These are phyloP conservation scores for Drosophila nikananu DNA, from an alignment of 1,140 invertebrate genomes.

Conservation along the genomic window DNA sequence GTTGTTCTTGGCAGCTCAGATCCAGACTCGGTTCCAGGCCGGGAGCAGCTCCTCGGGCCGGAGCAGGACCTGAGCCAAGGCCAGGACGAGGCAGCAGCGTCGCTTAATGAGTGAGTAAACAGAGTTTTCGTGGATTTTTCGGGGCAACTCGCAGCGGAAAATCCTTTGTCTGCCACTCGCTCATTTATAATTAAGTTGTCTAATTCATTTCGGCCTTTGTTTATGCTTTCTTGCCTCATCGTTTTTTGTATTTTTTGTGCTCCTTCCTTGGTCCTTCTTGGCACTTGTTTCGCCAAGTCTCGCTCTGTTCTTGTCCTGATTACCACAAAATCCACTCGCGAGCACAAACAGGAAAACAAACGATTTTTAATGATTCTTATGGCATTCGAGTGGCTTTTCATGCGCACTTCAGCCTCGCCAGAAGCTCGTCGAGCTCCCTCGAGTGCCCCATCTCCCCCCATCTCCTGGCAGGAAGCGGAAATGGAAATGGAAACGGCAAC, in stretches of 20 bases:
- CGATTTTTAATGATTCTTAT: constrained; percentile 83
- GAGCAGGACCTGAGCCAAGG: not conserved
- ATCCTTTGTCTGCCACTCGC: constrained; percentile 73
- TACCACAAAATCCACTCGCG: constrained; percentile 77
- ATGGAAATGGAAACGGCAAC: constrained; percentile 74
- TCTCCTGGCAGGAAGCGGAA: constrained; percentile 56
- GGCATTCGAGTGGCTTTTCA: constrained; percentile 79
- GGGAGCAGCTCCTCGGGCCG: not conserved
- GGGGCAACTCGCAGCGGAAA: constrained; percentile 57
- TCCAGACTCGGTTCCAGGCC: not conserved
- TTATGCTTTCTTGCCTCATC: constrained; percentile 48
- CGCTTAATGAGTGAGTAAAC: constrained; percentile 79
- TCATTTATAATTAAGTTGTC: constrained; percentile 85
- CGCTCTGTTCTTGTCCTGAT: constrained; percentile 67
- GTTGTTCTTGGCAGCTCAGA: constrained; percentile 64
- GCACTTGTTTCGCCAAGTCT: constrained; percentile 48
- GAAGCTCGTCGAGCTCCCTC: constrained; percentile 18
- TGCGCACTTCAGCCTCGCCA: constrained; percentile 68
- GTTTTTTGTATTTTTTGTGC: constrained; percentile 7
- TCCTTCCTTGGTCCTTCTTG: constrained; percentile 30
- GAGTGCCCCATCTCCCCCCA: constrained; percentile 14
- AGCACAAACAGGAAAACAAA: constrained; percentile 63
- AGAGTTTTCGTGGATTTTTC: constrained; percentile 54
- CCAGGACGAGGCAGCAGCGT: not conserved
- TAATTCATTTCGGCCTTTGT: constrained; percentile 80